Base-by-base conservation (phyloP, 2,888 invertebrate genomes). In the Synanthedon tipuliformis region DNA sequence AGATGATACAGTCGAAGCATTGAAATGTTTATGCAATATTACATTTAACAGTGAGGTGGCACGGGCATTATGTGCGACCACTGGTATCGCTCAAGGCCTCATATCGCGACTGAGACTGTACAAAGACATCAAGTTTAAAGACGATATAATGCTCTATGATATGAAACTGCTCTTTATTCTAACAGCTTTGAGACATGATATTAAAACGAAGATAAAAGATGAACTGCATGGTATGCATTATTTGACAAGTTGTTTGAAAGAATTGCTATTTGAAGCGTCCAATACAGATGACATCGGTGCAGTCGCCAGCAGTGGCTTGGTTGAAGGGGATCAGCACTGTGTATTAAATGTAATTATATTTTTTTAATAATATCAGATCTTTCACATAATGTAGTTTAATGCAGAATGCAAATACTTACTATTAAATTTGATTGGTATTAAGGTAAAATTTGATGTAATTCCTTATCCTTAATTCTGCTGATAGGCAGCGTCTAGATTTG, bases 21-120 rank as follows among this genome's bases (percentile, higher is more conserved):
- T 95, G 53, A 98, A 97, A 81, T 93, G 96, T 70, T 84, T 98
- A 10, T 96, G 95, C 73, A 98, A 98, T 78, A 86, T 98, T 60
- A 89, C 96, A 53, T 97, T 91, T 72, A 95, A 97, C 73, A 83
- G 86, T 64, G 82, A 84, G 59, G 76, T 74, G 2, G 81, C 84
- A 0, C 64, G 85, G 15, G 75, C 73, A 2, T 60, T 83, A n/a
- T 87, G 87, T 68, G 83, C 82, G 1, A 64, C 91, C 89, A 88
- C 92, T 88, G 65, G 90, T 89, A 75, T 87, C 51, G 89, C 94
- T 7, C 92, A 94, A 55, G 92, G 92, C 40, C 89, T 97, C 49
- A 82, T 94, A 1, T 90, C 92, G 59, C 89, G 95, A 52, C 82
- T 96, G 52, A 89, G 91, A 64, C 89, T 89, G 10, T 93, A 92